Percentiles rank a stretch among this genome's conserved stretches.
Evolutionary conservation across 2,113 vertebrate genomes (phyloP).

Genomic region (Erythrolamprus reginae): DNA sequence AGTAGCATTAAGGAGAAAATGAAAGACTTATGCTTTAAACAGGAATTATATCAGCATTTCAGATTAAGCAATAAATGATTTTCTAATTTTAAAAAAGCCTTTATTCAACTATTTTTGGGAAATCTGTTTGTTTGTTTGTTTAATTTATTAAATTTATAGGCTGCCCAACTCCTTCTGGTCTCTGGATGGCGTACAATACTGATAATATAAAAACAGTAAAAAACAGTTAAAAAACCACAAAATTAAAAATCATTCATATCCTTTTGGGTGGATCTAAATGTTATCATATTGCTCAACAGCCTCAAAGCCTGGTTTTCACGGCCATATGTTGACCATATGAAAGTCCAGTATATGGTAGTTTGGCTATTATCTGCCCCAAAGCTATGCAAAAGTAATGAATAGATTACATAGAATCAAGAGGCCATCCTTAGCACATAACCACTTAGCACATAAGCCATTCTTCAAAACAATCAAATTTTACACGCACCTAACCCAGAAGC

Average conservation of each 20-base stretch:
- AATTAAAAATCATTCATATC: no score
- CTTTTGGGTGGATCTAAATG: no score
- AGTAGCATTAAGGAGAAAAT: neutral
- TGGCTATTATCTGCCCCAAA: neutral
- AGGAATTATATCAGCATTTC: neutral
- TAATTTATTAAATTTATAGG: no score
- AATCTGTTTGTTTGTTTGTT: no score
- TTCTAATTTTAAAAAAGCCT: neutral
- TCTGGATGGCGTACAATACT: no score
- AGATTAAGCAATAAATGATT: neutral
- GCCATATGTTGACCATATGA: neutral
- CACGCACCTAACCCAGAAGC: neutral
- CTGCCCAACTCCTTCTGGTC: no score
- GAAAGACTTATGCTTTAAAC: neutral
- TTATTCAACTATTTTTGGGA: neutral
- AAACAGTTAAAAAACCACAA: no score
- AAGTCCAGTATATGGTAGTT: neutral
- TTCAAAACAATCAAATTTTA: neutral
- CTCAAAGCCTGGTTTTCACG: no score
- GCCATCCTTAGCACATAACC: neutral
- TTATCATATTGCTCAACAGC: no score
- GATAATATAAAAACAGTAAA: no score
- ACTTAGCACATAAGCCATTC: neutral
- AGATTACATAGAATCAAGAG: neutral
- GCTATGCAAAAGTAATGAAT: neutral